These are phyloP conservation scores for Syritta pipiens DNA, from an alignment of 2,888 invertebrate genomes.

Conservation along the genomic window DNA sequence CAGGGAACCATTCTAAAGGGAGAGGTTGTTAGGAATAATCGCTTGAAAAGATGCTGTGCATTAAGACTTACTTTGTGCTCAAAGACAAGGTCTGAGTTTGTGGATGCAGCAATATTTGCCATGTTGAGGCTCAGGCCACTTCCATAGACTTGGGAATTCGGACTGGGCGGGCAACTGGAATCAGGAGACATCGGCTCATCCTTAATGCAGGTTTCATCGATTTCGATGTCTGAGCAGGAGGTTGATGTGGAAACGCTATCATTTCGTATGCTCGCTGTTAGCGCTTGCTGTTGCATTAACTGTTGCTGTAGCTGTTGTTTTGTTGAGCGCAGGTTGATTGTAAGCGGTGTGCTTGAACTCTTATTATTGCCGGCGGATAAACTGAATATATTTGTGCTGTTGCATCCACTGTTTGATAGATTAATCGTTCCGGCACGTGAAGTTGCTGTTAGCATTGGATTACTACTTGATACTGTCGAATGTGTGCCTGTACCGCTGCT, in stretches of 20 bases:
- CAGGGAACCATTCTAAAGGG: conserved; percentile 81
- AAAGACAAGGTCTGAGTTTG: conserved; percentile 82
- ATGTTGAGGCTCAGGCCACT: conserved; percentile 74
- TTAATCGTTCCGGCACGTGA: conserved; percentile 68
- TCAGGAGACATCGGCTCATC: conserved; percentile 89
- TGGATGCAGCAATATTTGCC: conserved; percentile 80
- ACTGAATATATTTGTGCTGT: conserved; percentile 54
- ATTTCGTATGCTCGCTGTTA: conserved; percentile 64
- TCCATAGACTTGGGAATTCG: conserved; percentile 75
- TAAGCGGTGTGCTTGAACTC: conserved; percentile 64
- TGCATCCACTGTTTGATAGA: conserved; percentile 62
- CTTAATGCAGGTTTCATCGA: conserved; percentile 82
- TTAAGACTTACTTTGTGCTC: conserved; percentile 82
- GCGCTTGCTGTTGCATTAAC: conserved; percentile 73
- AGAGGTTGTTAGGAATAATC: conserved; percentile 28
- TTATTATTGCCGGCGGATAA: conserved; percentile 63
- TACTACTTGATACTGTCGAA: conserved; percentile 56
- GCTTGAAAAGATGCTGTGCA: neutral
- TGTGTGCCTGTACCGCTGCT: conserved; percentile 40
- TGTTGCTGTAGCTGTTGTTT: conserved; percentile 71
- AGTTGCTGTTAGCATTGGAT: conserved; percentile 67
- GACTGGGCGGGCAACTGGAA: conserved; percentile 86
- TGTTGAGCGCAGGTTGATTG: conserved; percentile 64
- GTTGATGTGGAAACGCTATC: conserved; percentile 65
- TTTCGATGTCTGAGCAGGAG: conserved; percentile 78